Base-by-base conservation (phyloP, 23 tunicate genomes). In the Styela plicata region DNA sequence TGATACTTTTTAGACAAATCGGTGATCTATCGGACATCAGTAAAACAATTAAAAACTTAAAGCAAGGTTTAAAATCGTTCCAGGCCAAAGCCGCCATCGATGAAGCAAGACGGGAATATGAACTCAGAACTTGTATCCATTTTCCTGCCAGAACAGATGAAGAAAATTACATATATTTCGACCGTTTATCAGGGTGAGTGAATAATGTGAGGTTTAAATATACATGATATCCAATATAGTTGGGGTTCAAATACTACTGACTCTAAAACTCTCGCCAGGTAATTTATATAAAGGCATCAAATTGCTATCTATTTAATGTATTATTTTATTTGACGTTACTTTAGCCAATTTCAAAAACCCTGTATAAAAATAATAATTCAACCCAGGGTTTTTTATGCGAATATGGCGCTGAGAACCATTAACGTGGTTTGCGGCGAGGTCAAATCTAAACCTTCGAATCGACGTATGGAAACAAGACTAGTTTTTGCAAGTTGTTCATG, bases 71-170 rank as follows among this genome's bases (percentile, higher is more conserved):
- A 44, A 5, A 44, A 5, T 44, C 57, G 1, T 85, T 64, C 44
- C 69, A 91, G 97, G 90, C 92, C 5, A 84, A 82, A 32, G 82
- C 91, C 13, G 91, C 79, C 3, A 87, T 92, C 29, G 89, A 87
- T 21, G 97, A 91, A 57, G 90, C 97, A 31, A 74, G 97, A 33
- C 86, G 74, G 63, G 97, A 91, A 70, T 91, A 92, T 74, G 97
- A 92, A 57, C 77, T 92, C 83, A 70, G 92, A 21, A 87, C 97
- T 33, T 92, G 97, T 80, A 64, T 92, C 22, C 31, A 83, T 5
- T 87, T 92, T 61, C 91, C 88, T 20, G 84, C 83, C 37, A 65
- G 92, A 80, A 87, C 86, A 1, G 36, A 61, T 34, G 97, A 92
- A 70, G 80, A 64, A 66, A 68, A 92, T 74, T 92, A 87, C 66